Percentiles rank a stretch among this genome's conserved stretches.
Evolutionary conservation across 2,113 vertebrate species (phyloP).

Genomic region (Brachyhypopomus occidentalis): DNA sequence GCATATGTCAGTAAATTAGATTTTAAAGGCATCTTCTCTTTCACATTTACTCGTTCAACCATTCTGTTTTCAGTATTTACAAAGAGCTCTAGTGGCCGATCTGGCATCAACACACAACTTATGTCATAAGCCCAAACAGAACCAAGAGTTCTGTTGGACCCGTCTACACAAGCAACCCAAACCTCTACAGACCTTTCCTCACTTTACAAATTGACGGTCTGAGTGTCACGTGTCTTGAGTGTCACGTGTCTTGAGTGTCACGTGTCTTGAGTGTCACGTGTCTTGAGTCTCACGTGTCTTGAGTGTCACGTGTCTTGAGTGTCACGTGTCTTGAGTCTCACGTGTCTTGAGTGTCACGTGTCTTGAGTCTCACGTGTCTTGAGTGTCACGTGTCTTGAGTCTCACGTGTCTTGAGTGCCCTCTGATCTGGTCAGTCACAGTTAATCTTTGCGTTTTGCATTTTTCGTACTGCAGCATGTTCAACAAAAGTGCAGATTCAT

Average conservation of each 20-base stretch:
- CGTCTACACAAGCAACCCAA: background rate
- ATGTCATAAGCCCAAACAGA: background rate
- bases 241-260: background rate
- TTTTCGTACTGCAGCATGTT: background rate
- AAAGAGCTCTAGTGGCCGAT: background rate
- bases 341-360: background rate
- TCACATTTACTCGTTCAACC: no score
- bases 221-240: background rate
- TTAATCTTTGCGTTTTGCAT: background rate
- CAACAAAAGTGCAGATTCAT: no score
- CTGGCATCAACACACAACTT: background rate
- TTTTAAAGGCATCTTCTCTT: background rate
- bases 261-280: background rate
- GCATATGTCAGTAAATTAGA: background rate
- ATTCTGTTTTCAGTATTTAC: background rate
- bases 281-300: background rate
- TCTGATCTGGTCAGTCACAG: slow-evolving; percentile 8
- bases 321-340: background rate
- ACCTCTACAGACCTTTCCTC: background rate
- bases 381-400: background rate
- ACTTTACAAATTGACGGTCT: background rate
- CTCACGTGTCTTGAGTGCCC: background rate
- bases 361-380: background rate
- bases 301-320: background rate
- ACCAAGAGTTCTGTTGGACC: background rate